phyloP scores from a whole-genome alignment of 1,140 invertebrate genomes.

The Eulimnadia texana region DNA sequence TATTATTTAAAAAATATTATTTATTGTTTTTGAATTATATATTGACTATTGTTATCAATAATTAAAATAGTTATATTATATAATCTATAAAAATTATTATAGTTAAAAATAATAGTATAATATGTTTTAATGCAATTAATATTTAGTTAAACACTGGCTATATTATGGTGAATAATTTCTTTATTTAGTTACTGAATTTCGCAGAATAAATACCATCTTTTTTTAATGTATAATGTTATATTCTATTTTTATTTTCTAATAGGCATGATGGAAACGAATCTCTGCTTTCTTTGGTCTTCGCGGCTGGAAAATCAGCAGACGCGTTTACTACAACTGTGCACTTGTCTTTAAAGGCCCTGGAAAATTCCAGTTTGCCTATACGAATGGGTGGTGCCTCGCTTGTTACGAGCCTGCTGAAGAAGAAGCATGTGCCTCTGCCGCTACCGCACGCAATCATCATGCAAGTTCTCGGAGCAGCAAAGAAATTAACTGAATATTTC shows the following conservation, averaged over 20 bases:
- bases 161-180: too few relatives aligned
- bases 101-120: too few relatives aligned
- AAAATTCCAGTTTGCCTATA: not conserved
- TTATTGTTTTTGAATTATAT: too few relatives aligned
- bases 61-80: too few relatives aligned
- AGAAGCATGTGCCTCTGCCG: not conserved
- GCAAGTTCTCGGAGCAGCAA: not conserved
- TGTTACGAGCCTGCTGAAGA: not conserved
- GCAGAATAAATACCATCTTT: too few relatives aligned
- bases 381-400: not conserved
- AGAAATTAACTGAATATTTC: not conserved
- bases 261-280: not conserved
- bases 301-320: not conserved
- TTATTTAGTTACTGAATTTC: too few relatives aligned
- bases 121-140: too few relatives aligned
- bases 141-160: too few relatives aligned
- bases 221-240: too few relatives aligned
- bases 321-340: not conserved
- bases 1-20: too few relatives aligned
- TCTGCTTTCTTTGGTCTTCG: not conserved
- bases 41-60: too few relatives aligned
- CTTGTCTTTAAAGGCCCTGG: not conserved
- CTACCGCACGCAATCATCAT: not conserved
- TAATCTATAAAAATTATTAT: too few relatives aligned
- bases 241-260: not conserved